Percentiles rank a stretch among this genome's conserved stretches.
These are phyloP conservation scores for Conops quadrifasciatus DNA, from an alignment of 2,888 invertebrate species.

Conservation along the genomic window DNA sequence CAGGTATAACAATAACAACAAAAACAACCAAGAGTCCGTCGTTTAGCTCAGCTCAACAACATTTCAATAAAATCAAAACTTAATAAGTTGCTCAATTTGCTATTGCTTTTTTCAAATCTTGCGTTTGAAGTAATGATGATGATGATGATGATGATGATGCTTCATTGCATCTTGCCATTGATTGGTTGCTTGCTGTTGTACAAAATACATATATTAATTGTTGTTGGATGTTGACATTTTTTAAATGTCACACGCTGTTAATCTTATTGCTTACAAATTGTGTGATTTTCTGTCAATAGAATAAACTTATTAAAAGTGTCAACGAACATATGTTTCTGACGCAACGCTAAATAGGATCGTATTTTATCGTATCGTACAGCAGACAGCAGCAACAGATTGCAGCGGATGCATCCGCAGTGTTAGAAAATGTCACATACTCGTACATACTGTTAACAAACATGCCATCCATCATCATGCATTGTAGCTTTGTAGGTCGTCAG, in stretches of 20 bases:
- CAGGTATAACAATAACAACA: conserved; percentile 25
- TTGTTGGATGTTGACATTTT: conserved; percentile 50
- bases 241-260: conserved; percentile 50
- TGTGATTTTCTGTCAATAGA: no score
- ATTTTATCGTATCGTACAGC: neutral
- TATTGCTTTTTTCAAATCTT: neutral
- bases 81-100: conserved; percentile 26
- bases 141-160: conserved; percentile 1
- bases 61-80: conserved; percentile 31
- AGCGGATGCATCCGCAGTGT: no score
- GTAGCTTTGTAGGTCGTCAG: no score
- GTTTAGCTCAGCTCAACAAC: conserved; percentile 15
- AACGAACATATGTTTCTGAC: no score
- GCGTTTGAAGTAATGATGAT: neutral
- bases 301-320: no score
- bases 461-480: no score
- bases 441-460: no score
- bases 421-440: no score
- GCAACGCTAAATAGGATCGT: no score
- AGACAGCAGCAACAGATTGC: conserved; percentile 3
- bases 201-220: no score
- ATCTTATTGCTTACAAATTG: neutral
- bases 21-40: neutral
- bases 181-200: conserved; percentile 10
- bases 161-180: neutral